Percentiles rank a stretch among this genome's conserved stretches.
phyloP scores from a whole-genome alignment of 2,797 vertebrate species.

The Antrozous pallidus region DNA sequence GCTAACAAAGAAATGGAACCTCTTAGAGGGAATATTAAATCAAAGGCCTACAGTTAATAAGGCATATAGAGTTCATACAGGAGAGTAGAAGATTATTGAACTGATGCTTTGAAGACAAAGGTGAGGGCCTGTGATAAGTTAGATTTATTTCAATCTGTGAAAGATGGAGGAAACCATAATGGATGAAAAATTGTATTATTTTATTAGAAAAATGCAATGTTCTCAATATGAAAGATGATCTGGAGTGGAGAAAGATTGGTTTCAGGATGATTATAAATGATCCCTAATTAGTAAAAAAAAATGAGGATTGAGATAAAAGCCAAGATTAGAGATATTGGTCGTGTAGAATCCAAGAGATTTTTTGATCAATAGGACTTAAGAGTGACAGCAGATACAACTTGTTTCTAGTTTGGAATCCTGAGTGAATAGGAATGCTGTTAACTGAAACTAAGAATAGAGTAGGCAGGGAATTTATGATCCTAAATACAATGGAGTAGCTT shows the following conservation, averaged over 20 bases:
- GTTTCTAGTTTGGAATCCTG: neutral
- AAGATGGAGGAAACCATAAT: neutral
- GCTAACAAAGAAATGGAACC: neutral
- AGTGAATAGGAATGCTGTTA: neutral
- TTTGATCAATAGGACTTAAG: neutral
- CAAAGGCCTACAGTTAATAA: neutral
- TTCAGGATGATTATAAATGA: slow-evolving; percentile 5
- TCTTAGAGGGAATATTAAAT: neutral
- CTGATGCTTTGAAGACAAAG: neutral
- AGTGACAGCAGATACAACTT: neutral
- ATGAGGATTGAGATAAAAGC: neutral
- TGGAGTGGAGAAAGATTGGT: neutral
- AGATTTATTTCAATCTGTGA: neutral
- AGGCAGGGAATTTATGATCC: neutral
- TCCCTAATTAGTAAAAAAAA: neutral
- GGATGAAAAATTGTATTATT: neutral
- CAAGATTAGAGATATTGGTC: neutral
- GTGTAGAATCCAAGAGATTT: neutral
- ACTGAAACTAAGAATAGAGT: neutral
- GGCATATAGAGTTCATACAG: neutral
- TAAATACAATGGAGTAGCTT: neutral
- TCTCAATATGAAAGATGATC: neutral
- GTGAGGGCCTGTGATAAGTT: neutral
- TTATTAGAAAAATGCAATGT: neutral
- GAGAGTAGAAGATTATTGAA: neutral